Evolutionary conservation across 1,140 invertebrate genomes (phyloP), one percentile per base, ranked within the genome.

Genomic region (Hormaphis cornu): DNA sequence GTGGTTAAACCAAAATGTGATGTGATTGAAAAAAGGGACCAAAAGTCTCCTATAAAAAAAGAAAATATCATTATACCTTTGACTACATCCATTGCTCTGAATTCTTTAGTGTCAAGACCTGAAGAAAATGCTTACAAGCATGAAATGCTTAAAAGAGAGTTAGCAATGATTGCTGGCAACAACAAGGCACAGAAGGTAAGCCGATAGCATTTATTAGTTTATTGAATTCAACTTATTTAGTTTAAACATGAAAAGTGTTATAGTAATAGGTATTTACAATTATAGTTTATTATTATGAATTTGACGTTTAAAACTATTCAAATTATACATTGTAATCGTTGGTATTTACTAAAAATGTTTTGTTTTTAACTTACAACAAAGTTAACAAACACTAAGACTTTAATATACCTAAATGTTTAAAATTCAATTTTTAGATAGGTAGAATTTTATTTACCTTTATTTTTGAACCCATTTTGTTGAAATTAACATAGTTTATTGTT

Each of bases 51-150:
- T 3, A 26, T 66, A 0, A 66, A 66, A 30, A 66, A 66, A 6
- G 61, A 66, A 12, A 66, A 66, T 28, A 66, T 66, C 20, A 46
- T 66, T 26, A 66, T 66, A 66, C 61, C 61, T 22, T 66, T 66
- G 18, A 66, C 61, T 8, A 66, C 61, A 16, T 66, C 61, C 14
- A 66, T 66, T 48, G 61, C 61, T 9, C 44, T 66, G 24, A 66
- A 66, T 33, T 66, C 61, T 50, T 46, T 66, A 20, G 61, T 66
- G n/a, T 66, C 61, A 30, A 18, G 61, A 22, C 61, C 61, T 22
- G 61, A 66, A 66, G 61, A 66, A 22, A 66, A 66, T 50, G 61
- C 61, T 66, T 66, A 66, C 42, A 66, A 66, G 1, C 61, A 66
- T 16, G 61, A 66, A 18, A 8, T 66, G 28, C 61, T 66, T 48